Percentiles rank a stretch among this genome's conserved stretches.
These are phyloP conservation scores for Sceliomorpha sp. DNA, from an alignment of 2,888 invertebrate species.

Conservation along the genomic window DNA sequence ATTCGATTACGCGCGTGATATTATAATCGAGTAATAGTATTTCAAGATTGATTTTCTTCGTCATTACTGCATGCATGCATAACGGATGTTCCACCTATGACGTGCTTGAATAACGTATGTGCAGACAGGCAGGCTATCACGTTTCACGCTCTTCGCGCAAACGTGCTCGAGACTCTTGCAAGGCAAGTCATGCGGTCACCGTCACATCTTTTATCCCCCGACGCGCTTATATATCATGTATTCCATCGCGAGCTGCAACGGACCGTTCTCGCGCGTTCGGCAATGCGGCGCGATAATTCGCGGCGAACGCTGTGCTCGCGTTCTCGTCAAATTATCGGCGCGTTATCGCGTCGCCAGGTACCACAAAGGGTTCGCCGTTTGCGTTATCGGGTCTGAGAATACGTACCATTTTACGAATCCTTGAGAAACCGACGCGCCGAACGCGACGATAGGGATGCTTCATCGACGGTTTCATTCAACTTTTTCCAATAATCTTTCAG, in stretches of 20 bases:
- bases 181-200: conserved; percentile 36
- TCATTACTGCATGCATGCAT: conserved; percentile 21
- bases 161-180: conserved; percentile 34
- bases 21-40: conserved; percentile 10
- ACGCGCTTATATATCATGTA: conserved; percentile 13
- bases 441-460: conserved; percentile 41
- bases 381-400: conserved; percentile 32
- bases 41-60: conserved; percentile 19
- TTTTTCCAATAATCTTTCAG: conserved; percentile 54
- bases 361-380: conserved; percentile 35
- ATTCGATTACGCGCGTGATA: no score
- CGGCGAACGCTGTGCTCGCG: no score
- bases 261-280: conserved; percentile 6
- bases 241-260: conserved; percentile 20
- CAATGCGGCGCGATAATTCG: no score
- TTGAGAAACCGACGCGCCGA: conserved; percentile 28
- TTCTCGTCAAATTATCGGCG: conserved; percentile 21
- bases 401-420: conserved; percentile 24
- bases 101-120: conserved; percentile 29
- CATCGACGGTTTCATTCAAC: conserved; percentile 46
- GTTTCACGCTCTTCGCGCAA: conserved; percentile 42
- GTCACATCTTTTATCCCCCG: conserved; percentile 29
- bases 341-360: conserved; percentile 20
- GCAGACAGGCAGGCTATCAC: conserved; percentile 33
- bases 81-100: conserved; percentile 6